phyloP scores from a whole-genome alignment of 2,113 vertebrate species.

The Melanocharis versteri region DNA sequence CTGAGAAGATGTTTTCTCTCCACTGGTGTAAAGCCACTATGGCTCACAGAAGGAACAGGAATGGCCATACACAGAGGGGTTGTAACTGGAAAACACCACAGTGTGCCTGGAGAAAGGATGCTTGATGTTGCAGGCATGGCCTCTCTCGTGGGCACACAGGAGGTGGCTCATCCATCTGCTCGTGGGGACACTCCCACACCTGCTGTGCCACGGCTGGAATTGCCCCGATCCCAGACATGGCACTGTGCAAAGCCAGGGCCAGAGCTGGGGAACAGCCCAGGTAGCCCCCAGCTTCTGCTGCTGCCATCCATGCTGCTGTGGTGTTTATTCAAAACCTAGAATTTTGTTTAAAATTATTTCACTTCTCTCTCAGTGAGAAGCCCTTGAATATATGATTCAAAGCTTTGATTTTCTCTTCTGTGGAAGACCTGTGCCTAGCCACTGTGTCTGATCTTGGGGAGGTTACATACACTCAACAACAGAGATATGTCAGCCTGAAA shows the following conservation, averaged over 20 bases:
- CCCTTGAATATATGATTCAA: constrained; percentile 3
- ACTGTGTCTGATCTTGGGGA: background rate
- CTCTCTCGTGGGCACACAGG: background rate
- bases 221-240: rapidly evolving
- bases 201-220: background rate
- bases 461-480: background rate
- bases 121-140: background rate
- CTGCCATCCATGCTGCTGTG: rapidly evolving
- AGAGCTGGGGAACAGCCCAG: background rate
- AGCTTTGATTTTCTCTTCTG: constrained; percentile 15
- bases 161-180: background rate
- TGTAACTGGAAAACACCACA: background rate
- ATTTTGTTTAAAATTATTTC: constrained; percentile 13
- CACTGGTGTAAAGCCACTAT: background rate
- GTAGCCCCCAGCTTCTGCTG: background rate
- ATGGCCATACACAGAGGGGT: background rate
- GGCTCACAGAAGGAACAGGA: background rate
- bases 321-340: background rate
- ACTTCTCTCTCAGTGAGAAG: background rate
- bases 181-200: rapidly evolving
- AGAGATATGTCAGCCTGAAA: background rate
- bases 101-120: background rate
- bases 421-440: background rate
- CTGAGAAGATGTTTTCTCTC: background rate
- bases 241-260: rapidly evolving